Evolutionary conservation across 2,888 invertebrate species (phyloP), one percentile per base, ranked within the genome.

Genomic region (Plebejus argus): DNA sequence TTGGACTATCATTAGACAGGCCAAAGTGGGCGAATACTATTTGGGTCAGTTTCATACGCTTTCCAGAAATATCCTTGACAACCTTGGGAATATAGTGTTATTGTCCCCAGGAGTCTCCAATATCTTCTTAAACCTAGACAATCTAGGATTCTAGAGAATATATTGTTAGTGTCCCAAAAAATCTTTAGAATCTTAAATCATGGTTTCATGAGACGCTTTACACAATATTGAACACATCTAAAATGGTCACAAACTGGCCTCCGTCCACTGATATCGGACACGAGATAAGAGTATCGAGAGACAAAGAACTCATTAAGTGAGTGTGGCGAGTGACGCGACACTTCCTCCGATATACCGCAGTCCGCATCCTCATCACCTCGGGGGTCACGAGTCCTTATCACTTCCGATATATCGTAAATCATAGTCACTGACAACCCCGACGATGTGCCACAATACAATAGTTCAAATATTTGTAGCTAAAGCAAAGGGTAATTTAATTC

Each of bases 241-340:
- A 66, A 33, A 66, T 28, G 0, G 18, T 33, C 18, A 66, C 66
- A 28, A 28, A 66, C 28, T 66, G 33, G 66, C 28, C 66, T 6
- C 53, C 53, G 53, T 53, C 53, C 45, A 45, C 12, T 10, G 66
- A 66, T 66, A 66, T 61, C 45, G 53, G 28, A 15, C 49, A 45
- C 18, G 23, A 88, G 93, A 93, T 93, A 93, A 91, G 87, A 86
- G 45, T 92, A 91, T 91, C 90, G 85, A 85, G 86, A 91, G 92
- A 93, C 93, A 93, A 93, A 93, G 93, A 92, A 90, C 93, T 90
- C 91, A 93, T 93, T 92, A 92, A 90, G 87, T 88, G 84, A 86
- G 76, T 79, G 81, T 88, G 85, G 82, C 84, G 88, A 88, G 87
- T 90, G 92, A 93, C 89, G 90, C 89, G 92, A 91, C 93, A 89